Percentiles rank a stretch among this genome's conserved stretches.
Conservation (phyloP, 2,888 invertebrate species). For the Leucophora obtusa region DNA sequence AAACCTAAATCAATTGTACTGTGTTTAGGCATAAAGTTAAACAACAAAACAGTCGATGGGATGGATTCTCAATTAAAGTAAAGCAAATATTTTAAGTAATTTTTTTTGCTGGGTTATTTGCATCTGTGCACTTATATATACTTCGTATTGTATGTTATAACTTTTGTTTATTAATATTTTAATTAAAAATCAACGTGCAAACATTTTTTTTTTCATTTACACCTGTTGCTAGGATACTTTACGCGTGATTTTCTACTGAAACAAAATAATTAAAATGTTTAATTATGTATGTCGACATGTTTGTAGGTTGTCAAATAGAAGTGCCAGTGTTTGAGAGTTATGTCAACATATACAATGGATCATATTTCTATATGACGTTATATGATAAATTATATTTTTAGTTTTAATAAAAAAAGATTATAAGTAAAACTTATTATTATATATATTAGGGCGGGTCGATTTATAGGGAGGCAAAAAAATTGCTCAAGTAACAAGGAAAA, state of each 20-base stretch:
- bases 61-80: too few relatives aligned
- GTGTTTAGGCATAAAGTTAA: too few relatives aligned
- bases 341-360: slow-evolving; percentile 46
- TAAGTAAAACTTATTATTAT: too few relatives aligned
- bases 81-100: too few relatives aligned
- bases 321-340: background rate
- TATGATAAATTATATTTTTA: too few relatives aligned
- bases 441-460: too few relatives aligned
- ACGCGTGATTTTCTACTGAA: slow-evolving; percentile 56
- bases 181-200: slow-evolving; percentile 61
- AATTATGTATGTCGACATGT: background rate
- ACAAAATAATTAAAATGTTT: slow-evolving; percentile 48
- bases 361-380: slow-evolving; percentile 35
- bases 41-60: too few relatives aligned
- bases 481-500: too few relatives aligned
- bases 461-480: too few relatives aligned
- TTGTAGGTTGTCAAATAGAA: background rate
- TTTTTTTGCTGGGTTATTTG: too few relatives aligned
- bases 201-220: slow-evolving; percentile 43
- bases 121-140: background rate
- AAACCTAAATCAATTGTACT: too few relatives aligned
- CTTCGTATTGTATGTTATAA: slow-evolving; percentile 41
- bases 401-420: too few relatives aligned
- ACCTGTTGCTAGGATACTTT: slow-evolving; percentile 60
- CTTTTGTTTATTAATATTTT: slow-evolving; percentile 56